phyloP scores from a whole-genome alignment of 2,888 invertebrate genomes.

The Platycnemis pennipes region DNA sequence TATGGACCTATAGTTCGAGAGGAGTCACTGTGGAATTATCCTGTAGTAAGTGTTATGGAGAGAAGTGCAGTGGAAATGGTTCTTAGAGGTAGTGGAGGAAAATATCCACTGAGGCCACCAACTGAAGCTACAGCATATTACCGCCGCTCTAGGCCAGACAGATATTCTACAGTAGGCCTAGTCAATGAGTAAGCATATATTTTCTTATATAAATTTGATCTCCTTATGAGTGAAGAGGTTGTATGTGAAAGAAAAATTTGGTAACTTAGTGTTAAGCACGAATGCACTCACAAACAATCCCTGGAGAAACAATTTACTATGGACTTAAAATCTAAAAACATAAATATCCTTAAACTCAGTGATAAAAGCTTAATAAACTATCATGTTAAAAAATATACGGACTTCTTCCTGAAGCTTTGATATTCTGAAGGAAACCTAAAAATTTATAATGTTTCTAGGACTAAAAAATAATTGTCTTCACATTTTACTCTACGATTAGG shows the following conservation, averaged over 20 bases:
- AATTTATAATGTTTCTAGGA: too few relatives aligned
- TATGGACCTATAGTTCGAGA: slow-evolving; percentile 91
- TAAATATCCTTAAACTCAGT: not conserved
- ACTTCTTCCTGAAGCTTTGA: too few relatives aligned
- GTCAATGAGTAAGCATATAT: slow-evolving; percentile 88
- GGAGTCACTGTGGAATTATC: slow-evolving; percentile 87
- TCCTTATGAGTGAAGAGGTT: too few relatives aligned
- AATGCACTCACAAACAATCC: too few relatives aligned
- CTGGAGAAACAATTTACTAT: not conserved
- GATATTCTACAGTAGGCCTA: slow-evolving; percentile 90
- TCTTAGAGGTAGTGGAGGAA: slow-evolving; percentile 84
- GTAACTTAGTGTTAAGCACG: too few relatives aligned
- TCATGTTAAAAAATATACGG: too few relatives aligned
- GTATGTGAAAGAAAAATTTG: too few relatives aligned
- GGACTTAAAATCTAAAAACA: not conserved
- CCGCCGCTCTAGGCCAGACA: slow-evolving; percentile 86
- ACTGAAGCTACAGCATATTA: slow-evolving; percentile 91
- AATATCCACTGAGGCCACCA: slow-evolving; percentile 90
- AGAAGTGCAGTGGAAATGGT: slow-evolving; percentile 88
- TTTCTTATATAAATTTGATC: slow-evolving; percentile 22
- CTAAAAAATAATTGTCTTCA: too few relatives aligned
- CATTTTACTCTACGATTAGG: too few relatives aligned
- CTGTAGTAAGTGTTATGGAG: slow-evolving; percentile 87
- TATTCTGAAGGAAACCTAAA: too few relatives aligned
- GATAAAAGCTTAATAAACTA: too few relatives aligned